Evolutionary conservation across 2,797 vertebrate species (phyloP).

Genomic region (Neopelma chrysocephalum): DNA sequence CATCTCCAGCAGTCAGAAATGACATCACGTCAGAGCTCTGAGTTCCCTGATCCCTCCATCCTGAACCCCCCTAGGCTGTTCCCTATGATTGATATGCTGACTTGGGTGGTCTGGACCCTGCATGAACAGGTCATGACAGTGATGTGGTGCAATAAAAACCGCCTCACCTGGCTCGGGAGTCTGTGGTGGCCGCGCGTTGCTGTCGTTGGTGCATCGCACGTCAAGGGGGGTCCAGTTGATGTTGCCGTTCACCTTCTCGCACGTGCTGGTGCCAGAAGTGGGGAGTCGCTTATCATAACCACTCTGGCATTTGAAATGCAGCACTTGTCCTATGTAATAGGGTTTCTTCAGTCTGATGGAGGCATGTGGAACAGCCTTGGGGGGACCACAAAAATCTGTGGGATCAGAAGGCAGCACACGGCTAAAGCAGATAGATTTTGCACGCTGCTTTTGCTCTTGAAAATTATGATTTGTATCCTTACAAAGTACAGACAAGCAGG

Average conservation of each 20-base stretch:
- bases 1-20: not conserved
- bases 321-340: not conserved
- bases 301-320: conserved; percentile 2
- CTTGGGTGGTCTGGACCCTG: not conserved
- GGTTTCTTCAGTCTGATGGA: not conserved
- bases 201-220: conserved; percentile 15
- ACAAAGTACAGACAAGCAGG: not conserved
- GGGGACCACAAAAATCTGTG: conserved; percentile 46
- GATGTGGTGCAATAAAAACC: not conserved
- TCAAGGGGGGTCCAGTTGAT: not conserved
- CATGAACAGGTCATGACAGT: not conserved
- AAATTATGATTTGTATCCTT: not conserved
- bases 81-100: not conserved
- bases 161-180: not conserved
- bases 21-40: not conserved
- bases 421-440: not conserved
- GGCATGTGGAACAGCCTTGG: conserved; percentile 12
- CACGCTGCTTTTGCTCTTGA: not conserved
- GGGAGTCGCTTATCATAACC: not conserved
- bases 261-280: not conserved
- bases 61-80: not conserved
- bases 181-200: not conserved
- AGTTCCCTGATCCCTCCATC: not conserved
- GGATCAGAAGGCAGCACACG: not conserved
- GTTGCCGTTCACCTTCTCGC: not conserved